A percentile compares a stretch with the other conserved stretches of the same genome.
These are phyloP conservation scores for Drosophila atripex DNA, from an alignment of 2,888 invertebrate genomes.

Conservation along the genomic window DNA sequence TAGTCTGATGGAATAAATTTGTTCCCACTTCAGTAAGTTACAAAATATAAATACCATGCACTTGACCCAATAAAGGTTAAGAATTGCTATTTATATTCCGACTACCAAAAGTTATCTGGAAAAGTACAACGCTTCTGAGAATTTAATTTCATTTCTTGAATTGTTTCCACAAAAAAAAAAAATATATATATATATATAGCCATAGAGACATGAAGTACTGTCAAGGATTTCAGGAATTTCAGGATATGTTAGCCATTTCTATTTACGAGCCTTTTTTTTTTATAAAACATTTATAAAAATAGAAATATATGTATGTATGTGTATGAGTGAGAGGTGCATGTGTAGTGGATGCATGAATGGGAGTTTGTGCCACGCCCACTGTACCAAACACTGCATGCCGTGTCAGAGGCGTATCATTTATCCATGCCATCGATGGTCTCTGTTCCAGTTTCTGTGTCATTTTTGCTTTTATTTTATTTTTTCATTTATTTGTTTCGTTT, in stretches of 20 bases:
- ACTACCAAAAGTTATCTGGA: too few species aligned
- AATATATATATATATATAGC: not conserved
- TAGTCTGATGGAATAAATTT: too few species aligned
- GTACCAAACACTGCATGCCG: slow-evolving; percentile 8
- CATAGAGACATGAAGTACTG: slow-evolving; percentile 5
- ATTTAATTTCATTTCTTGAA: not conserved
- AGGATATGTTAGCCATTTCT: not conserved
- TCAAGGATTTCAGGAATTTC: slow-evolving; percentile 1
- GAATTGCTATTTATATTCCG: too few species aligned
- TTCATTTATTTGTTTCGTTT: slow-evolving; percentile 63
- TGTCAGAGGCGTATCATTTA: slow-evolving; percentile 4
- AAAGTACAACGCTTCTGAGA: too few species aligned
- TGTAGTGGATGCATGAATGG: slow-evolving; percentile 8
- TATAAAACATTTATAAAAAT: not conserved
- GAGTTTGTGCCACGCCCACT: not conserved
- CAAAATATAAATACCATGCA: too few species aligned
- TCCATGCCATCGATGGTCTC: not conserved
- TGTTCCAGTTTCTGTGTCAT: not conserved
- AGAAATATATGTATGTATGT: not conserved
- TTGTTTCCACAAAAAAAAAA: not conserved
- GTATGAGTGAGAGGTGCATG: not conserved
- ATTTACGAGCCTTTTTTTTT: not conserved
- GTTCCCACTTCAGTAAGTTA: too few species aligned
- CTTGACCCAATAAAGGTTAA: too few species aligned
- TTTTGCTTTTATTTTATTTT: slow-evolving; percentile 8